Conservation (phyloP, 2,113 vertebrate species). For the Oceanodroma tethys region DNA sequence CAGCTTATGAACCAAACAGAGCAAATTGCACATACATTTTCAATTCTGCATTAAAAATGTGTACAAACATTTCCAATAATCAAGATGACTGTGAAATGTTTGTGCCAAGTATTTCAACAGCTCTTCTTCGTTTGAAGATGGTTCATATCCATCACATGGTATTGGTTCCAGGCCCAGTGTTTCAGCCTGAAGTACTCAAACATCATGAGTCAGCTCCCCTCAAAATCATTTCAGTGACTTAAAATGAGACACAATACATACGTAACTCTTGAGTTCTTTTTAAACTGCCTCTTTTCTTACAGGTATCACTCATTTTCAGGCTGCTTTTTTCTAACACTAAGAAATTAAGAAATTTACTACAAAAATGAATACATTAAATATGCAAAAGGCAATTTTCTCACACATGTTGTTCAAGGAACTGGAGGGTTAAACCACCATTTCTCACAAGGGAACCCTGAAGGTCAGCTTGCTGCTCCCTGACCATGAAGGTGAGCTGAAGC, state of each 20-base stretch:
- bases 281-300: not conserved
- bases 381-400: not conserved
- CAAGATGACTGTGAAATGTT: conserved; percentile 41
- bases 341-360: not conserved
- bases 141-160: conserved; percentile 28
- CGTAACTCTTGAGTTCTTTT: not conserved
- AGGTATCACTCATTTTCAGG: not conserved
- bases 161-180: conserved; percentile 43
- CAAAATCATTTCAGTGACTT: not conserved
- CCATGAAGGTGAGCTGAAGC: not conserved
- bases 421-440: not conserved
- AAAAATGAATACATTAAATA: not conserved
- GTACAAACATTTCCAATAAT: conserved; percentile 57
- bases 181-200: conserved; percentile 35
- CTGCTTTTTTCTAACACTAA: not conserved
- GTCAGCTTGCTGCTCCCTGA: not conserved
- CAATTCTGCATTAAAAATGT: conserved; percentile 53
- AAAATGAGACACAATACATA: not conserved
- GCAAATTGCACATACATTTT: not conserved
- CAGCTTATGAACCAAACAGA: conserved; percentile 16
- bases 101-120: conserved; percentile 53
- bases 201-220: conserved; percentile 22
- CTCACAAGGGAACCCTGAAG: not conserved
- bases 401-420: not conserved
- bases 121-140: conserved; percentile 4